A percentile compares a stretch with the other conserved stretches of the same genome.
These are phyloP conservation scores for Rhopalosiphum nymphaeae DNA, from an alignment of 2,888 invertebrate genomes.

Conservation along the genomic window DNA sequence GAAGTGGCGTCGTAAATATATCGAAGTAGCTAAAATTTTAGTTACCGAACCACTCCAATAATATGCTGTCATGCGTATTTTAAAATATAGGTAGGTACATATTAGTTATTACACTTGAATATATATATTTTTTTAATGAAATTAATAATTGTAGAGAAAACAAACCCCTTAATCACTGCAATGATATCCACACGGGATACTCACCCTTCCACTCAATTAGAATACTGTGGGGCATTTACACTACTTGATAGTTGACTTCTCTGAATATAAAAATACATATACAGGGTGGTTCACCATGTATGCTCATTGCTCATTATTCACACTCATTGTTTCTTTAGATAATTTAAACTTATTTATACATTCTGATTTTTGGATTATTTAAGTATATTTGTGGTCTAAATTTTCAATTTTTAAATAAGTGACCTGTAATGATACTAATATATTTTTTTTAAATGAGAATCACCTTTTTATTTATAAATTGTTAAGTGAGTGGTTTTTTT, in stretches of 20 bases:
- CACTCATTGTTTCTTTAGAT: background rate
- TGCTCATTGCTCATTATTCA: background rate
- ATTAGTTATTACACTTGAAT: background rate
- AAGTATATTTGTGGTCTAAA: background rate
- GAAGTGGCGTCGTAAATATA: background rate
- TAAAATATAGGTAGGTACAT: background rate
- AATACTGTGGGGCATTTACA: background rate
- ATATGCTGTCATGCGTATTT: background rate
- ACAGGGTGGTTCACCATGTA: background rate
- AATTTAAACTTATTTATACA: background rate
- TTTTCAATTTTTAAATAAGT: background rate
- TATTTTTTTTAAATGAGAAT: background rate
- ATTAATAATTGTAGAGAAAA: background rate
- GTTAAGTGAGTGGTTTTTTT: background rate
- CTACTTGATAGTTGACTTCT: background rate
- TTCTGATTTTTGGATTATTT: background rate
- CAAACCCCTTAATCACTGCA: background rate
- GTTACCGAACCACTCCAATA: background rate
- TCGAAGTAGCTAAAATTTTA: background rate
- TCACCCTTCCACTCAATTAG: background rate
- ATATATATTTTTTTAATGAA: background rate
- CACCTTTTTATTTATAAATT: background rate
- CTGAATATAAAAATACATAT: background rate
- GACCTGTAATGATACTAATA: background rate
- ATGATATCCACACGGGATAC: background rate